Conservation (phyloP, 2,888 invertebrate genomes). For the Nematopogon swammerdamellus region DNA sequence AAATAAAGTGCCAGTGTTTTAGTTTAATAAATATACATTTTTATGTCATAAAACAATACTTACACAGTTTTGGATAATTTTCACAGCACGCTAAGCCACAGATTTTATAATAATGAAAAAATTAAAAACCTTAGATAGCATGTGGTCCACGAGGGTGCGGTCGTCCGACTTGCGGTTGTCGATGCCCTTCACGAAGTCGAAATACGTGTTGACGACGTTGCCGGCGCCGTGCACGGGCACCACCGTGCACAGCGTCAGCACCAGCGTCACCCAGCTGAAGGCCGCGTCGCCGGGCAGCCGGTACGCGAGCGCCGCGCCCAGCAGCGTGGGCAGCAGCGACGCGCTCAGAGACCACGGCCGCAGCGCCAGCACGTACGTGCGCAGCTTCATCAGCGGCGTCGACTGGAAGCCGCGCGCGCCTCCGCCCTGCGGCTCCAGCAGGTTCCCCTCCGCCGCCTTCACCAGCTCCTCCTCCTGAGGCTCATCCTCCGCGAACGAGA, state of each 20-base stretch:
- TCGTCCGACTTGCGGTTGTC: slow-evolving; percentile 93
- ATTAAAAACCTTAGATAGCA: slow-evolving; percentile 65
- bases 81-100: too few relatives aligned
- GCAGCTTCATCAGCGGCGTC: slow-evolving; percentile 77
- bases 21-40: too few relatives aligned
- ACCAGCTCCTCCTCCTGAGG: too few relatives aligned
- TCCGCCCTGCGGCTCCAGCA: slow-evolving; percentile 33
- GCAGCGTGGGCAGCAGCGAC: slow-evolving; percentile 84
- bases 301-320: slow-evolving; percentile 87
- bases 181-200: slow-evolving; percentile 91
- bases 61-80: too few relatives aligned
- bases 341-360: slow-evolving; percentile 94
- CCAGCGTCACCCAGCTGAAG: slow-evolving; percentile 75
- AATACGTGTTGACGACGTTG: slow-evolving; percentile 95
- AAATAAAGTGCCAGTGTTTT: too few relatives aligned
- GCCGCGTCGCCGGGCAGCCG: slow-evolving; percentile 71
- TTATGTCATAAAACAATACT: too few relatives aligned
- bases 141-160: slow-evolving; percentile 90
- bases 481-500: too few relatives aligned
- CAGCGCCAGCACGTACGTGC: slow-evolving; percentile 83
- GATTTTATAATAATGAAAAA: slow-evolving; percentile 44
- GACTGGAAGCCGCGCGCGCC: slow-evolving; percentile 18
- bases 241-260: slow-evolving; percentile 82
- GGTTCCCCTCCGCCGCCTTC: slow-evolving; percentile 42
- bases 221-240: slow-evolving; percentile 94